These are phyloP conservation scores for Halcyon senegalensis DNA, from an alignment of 2,113 vertebrate genomes.

Conservation along the genomic window DNA sequence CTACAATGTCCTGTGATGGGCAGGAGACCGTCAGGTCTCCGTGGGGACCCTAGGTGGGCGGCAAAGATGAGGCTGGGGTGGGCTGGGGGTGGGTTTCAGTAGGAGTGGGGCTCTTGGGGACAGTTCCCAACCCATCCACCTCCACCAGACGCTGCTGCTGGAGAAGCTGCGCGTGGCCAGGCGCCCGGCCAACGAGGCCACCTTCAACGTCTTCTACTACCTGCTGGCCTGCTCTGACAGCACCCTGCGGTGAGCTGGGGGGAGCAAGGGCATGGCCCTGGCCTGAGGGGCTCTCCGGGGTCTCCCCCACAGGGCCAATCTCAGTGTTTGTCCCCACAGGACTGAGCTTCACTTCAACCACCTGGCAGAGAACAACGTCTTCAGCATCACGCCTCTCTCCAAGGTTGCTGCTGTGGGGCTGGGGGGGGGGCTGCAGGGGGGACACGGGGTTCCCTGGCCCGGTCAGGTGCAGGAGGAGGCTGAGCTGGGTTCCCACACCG, in stretches of 20 bases:
- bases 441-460: neutral
- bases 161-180: constrained; percentile 91
- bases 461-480: neutral
- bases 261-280: neutral
- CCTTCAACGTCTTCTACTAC: constrained; percentile 96
- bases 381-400: constrained; percentile 85
- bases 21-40: neutral
- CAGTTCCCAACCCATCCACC: neutral
- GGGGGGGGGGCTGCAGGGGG: accelerated
- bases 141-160: constrained; percentile 89
- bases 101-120: accelerated
- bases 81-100: neutral
- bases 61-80: neutral
- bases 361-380: constrained; percentile 90
- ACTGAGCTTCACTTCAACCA: constrained; percentile 97
- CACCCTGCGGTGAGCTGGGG: constrained; percentile 82
- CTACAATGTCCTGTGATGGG: accelerated
- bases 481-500: accelerated
- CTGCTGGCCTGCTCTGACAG: constrained; percentile 90
- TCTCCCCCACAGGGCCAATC: neutral
- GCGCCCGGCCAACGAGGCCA: constrained; percentile 85
- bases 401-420: constrained; percentile 77
- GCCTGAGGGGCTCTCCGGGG: accelerated
- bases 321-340: constrained; percentile 69
- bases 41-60: neutral